Percentiles rank a stretch among this genome's conserved stretches.
phyloP scores from a whole-genome alignment of 2,888 invertebrate species.

The Germaria angustata region DNA sequence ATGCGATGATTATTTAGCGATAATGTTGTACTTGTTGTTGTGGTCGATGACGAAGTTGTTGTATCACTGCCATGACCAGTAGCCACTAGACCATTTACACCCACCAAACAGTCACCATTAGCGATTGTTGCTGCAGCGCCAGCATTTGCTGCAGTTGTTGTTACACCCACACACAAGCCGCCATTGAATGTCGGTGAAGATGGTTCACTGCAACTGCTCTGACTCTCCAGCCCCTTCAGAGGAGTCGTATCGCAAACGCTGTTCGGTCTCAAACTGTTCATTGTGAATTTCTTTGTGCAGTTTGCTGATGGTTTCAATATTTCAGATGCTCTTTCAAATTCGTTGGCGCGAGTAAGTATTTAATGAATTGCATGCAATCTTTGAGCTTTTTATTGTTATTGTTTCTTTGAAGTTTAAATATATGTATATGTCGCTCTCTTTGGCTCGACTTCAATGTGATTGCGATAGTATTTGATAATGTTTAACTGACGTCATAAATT shows the following conservation, averaged over 20 bases:
- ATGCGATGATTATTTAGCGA: slow-evolving; percentile 61
- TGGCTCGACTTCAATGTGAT: background rate
- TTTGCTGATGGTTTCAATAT: background rate
- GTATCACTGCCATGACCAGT: slow-evolving; percentile 56
- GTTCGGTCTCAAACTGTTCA: slow-evolving; percentile 71
- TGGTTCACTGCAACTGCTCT: slow-evolving; percentile 75
- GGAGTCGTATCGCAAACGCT: slow-evolving; percentile 76
- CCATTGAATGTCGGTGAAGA: slow-evolving; percentile 72
- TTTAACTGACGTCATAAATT: slow-evolving; percentile 36
- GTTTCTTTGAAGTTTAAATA: slow-evolving; percentile 1
- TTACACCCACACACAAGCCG: slow-evolving; percentile 50
- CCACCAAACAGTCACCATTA: slow-evolving; percentile 66
- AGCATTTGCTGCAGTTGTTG: slow-evolving; percentile 57
- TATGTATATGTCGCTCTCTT: background rate
- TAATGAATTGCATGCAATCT: slow-evolving; percentile 1
- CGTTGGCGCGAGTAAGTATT: background rate
- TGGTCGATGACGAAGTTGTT: slow-evolving; percentile 49
- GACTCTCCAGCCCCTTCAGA: slow-evolving; percentile 74
- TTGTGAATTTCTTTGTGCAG: slow-evolving; percentile 19
- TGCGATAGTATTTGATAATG: background rate
- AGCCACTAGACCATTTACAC: slow-evolving; percentile 54
- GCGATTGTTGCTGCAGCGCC: slow-evolving; percentile 32
- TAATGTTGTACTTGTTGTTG: slow-evolving; percentile 62
- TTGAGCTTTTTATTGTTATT: slow-evolving; percentile 4
- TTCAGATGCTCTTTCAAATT: background rate